Evolutionary conservation across 2,888 invertebrate species (phyloP).

Genomic region (Drosophila setosimentum): DNA sequence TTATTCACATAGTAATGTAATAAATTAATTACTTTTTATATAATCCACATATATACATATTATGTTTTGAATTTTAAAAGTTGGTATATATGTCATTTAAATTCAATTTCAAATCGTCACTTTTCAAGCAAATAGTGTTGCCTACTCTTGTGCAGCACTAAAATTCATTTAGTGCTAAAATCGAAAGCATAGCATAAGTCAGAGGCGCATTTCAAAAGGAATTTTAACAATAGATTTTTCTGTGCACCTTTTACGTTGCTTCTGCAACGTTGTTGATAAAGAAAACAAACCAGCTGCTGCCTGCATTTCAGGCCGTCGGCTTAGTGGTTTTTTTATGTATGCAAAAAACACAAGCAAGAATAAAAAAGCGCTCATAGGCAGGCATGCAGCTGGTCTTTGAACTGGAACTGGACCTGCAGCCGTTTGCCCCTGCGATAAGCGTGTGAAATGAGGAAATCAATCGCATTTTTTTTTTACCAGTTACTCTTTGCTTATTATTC

Average conservation of each 20-base stretch:
- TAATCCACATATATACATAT: background rate
- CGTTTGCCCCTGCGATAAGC: slow-evolving; percentile 42
- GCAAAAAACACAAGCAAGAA: background rate
- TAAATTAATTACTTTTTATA: background rate
- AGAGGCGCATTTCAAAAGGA: slow-evolving; percentile 5
- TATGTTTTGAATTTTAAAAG: background rate
- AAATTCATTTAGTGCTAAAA: background rate
- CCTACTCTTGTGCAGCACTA: slow-evolving; percentile 17
- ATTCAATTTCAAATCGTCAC: background rate
- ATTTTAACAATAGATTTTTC: background rate
- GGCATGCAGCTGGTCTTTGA: slow-evolving; percentile 38
- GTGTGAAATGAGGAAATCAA: slow-evolving; percentile 48
- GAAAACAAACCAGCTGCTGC: background rate
- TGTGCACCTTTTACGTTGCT: background rate
- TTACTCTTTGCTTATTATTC: background rate
- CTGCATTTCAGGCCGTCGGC: background rate
- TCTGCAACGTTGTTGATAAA: background rate
- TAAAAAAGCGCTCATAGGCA: background rate
- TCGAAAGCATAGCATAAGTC: slow-evolving; percentile 5
- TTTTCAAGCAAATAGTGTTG: slow-evolving; percentile 6
- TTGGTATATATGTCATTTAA: background rate
- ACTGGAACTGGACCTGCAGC: slow-evolving; percentile 4
- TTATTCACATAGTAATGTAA: background rate
- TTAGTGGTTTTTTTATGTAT: background rate
- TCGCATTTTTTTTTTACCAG: slow-evolving; percentile 3